Evolutionary conservation across 2,888 invertebrate species (phyloP).

Genomic region (Drosophila stalkeri): DNA sequence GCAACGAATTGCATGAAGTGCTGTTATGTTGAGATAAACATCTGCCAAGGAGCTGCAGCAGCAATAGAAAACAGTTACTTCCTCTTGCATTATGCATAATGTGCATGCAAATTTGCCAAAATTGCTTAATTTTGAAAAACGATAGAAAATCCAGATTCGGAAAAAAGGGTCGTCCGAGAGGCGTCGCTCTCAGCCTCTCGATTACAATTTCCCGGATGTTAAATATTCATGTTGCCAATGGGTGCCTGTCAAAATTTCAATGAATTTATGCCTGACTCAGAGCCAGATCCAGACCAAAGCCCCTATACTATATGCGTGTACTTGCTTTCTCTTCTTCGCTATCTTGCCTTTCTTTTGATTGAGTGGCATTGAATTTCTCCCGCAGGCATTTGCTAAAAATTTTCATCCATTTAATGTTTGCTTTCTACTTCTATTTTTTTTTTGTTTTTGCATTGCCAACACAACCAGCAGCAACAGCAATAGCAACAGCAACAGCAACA

Average conservation of each 20-base stretch:
- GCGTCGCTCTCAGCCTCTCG: slow-evolving; percentile 43
- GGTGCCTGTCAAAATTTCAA: slow-evolving; percentile 72
- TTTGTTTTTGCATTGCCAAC: slow-evolving; percentile 43
- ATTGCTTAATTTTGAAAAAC: slow-evolving; percentile 66
- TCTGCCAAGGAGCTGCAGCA: slow-evolving; percentile 28
- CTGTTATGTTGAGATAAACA: slow-evolving; percentile 53
- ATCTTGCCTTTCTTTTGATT: slow-evolving; percentile 29
- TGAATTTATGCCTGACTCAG: slow-evolving; percentile 67
- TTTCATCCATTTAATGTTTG: slow-evolving; percentile 7
- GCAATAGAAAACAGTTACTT: slow-evolving; percentile 9
- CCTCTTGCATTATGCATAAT: slow-evolving; percentile 66
- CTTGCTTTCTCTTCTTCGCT: slow-evolving; percentile 11
- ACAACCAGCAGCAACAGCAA: slow-evolving; percentile 51
- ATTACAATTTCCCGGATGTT: slow-evolving; percentile 81
- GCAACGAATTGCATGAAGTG: slow-evolving; percentile 71
- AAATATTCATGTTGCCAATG: slow-evolving; percentile 56
- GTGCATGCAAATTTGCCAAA: slow-evolving; percentile 77
- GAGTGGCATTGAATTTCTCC: slow-evolving; percentile 46
- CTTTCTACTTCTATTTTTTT: slow-evolving; percentile 1
- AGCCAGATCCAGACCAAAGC: slow-evolving; percentile 35
- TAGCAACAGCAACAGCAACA: slow-evolving; percentile 52
- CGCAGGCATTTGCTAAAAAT: slow-evolving; percentile 18
- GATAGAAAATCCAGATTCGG: slow-evolving; percentile 1
- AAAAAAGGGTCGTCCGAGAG: slow-evolving; percentile 22
- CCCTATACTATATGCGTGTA: slow-evolving; percentile 57